Percentiles rank a stretch among this genome's conserved stretches.
phyloP scores from a whole-genome alignment of 2,888 invertebrate genomes.

The Dasysyrphus tricinctus region DNA sequence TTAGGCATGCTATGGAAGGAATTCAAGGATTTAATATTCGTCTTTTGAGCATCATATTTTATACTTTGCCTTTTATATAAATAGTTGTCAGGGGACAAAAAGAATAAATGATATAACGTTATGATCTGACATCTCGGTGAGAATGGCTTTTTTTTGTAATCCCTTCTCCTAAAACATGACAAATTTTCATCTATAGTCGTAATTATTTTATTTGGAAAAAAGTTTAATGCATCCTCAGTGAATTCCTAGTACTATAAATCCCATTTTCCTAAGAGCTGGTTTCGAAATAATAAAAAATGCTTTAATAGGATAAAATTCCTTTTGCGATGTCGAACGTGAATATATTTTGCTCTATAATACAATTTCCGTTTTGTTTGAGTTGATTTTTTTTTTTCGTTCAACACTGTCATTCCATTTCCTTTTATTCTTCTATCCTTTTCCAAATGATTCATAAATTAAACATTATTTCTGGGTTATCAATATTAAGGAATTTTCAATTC shows the following conservation, averaged over 20 bases:
- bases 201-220: slow-evolving; percentile 56
- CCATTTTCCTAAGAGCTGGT: neutral
- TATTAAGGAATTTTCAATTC: slow-evolving; percentile 36
- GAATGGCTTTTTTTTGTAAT: too few species aligned
- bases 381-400: neutral
- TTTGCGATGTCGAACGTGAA: slow-evolving; percentile 40
- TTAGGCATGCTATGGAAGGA: too few species aligned
- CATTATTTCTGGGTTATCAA: slow-evolving; percentile 39
- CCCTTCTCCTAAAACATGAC: neutral
- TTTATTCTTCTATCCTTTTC: slow-evolving; percentile 19
- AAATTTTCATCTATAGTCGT: slow-evolving; percentile 49
- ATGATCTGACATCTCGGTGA: too few species aligned
- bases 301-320: slow-evolving; percentile 30
- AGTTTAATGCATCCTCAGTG: slow-evolving; percentile 41
- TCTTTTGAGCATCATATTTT: too few species aligned
- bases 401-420: slow-evolving; percentile 12
- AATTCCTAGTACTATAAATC: slow-evolving; percentile 49
- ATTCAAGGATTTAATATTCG: too few species aligned
- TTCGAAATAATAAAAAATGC: slow-evolving; percentile 15
- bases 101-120: too few species aligned
- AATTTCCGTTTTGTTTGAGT: slow-evolving; percentile 48
- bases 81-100: too few species aligned
- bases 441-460: slow-evolving; percentile 49
- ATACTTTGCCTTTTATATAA: too few species aligned
- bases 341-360: slow-evolving; percentile 40